phyloP scores from a whole-genome alignment of 2,113 vertebrate genomes.

The Plestiodon gilberti region DNA sequence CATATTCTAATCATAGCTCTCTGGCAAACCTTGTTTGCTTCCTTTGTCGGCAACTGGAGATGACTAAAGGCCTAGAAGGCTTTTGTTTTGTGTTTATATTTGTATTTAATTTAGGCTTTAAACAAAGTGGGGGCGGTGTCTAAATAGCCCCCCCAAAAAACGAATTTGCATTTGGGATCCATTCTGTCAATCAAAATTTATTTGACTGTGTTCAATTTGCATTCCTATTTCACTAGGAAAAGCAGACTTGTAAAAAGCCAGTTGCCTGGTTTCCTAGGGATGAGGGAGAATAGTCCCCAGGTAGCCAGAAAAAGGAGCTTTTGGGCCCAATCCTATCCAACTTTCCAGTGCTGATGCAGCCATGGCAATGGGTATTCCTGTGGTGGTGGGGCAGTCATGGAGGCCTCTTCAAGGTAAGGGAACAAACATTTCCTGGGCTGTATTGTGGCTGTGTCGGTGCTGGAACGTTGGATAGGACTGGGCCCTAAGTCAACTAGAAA shows the following conservation, averaged over 20 bases:
- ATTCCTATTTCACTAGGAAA: neutral
- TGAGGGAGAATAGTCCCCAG: neutral
- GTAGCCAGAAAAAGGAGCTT: neutral
- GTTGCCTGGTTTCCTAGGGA: neutral
- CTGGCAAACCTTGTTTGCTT: conserved; percentile 47
- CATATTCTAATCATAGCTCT: conserved; percentile 46
- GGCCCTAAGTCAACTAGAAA: neutral
- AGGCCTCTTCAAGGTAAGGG: no score
- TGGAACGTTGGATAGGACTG: no score
- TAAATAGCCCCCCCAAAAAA: neutral
- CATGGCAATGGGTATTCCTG: no score
- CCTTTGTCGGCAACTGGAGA: conserved; percentile 30
- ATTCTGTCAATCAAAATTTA: neutral
- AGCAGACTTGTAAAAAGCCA: neutral
- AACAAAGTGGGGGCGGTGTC: conserved; percentile 11
- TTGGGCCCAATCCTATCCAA: no score
- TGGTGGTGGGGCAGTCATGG: no score
- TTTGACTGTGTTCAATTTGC: neutral
- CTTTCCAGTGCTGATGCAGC: no score
- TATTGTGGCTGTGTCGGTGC: no score
- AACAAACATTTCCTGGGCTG: no score
- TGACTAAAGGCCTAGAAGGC: conserved; percentile 17
- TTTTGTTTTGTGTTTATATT: conserved; percentile 46
- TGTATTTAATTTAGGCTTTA: conserved; percentile 33
- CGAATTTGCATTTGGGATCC: neutral